A percentile compares a stretch with the other conserved stretches of the same genome.
These are phyloP conservation scores for Neosilurus mollespiculum DNA, from an alignment of 2,797 vertebrate genomes.

Conservation along the genomic window DNA sequence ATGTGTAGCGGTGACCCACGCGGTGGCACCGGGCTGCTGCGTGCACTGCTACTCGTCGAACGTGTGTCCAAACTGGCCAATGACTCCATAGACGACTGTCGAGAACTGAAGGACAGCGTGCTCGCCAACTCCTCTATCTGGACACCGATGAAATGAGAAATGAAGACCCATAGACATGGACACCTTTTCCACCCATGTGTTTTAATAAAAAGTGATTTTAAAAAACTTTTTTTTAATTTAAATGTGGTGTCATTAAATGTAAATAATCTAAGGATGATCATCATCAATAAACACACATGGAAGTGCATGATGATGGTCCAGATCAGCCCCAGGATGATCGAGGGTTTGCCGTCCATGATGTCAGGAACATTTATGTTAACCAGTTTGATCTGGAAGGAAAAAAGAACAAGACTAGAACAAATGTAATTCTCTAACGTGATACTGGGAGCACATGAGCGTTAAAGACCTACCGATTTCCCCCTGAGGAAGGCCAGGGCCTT, in stretches of 20 bases:
- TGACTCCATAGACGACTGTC: slow-evolving; percentile 77
- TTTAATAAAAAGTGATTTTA: background rate
- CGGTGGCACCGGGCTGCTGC: slow-evolving; percentile 74
- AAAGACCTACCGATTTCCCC: slow-evolving; percentile 81
- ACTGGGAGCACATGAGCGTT: background rate
- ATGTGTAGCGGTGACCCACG: slow-evolving; percentile 74
- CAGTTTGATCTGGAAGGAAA: slow-evolving; percentile 82
- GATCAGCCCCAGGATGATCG: slow-evolving; percentile 93
- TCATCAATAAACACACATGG: slow-evolving; percentile 71
- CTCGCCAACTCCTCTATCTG: slow-evolving; percentile 90
- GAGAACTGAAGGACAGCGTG: slow-evolving; percentile 78
- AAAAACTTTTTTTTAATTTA: too few species aligned
- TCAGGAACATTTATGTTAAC: slow-evolving; percentile 97
- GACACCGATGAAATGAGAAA: background rate
- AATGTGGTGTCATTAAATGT: background rate
- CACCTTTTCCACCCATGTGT: background rate
- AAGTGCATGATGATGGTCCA: slow-evolving; percentile 97
- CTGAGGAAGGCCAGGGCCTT: slow-evolving; percentile 87
- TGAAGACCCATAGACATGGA: background rate
- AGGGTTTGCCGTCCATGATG: slow-evolving; percentile 91
- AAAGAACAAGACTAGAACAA: background rate
- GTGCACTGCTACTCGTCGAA: slow-evolving; percentile 72
- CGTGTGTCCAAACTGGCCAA: slow-evolving; percentile 69
- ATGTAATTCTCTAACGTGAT: background rate
- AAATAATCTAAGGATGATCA: background rate